These are phyloP conservation scores for Dolichoris vasculosae DNA, from an alignment of 1,140 invertebrate species.

Conservation along the genomic window DNA sequence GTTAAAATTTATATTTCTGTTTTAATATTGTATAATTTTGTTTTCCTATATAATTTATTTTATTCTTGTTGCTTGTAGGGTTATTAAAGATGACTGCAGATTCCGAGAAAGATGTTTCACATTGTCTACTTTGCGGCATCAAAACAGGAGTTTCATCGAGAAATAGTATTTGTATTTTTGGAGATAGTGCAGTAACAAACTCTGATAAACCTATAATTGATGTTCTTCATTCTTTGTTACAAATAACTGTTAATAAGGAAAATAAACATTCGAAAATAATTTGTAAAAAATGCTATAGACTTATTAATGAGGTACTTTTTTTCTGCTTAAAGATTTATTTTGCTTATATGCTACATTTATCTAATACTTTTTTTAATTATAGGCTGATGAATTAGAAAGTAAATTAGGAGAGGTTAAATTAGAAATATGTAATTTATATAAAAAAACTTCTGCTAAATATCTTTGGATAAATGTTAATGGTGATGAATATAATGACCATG, in stretches of 20 bases:
- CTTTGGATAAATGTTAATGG: conserved; percentile 53
- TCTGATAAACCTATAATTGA: conserved; percentile 72
- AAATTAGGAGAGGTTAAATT: conserved; percentile 73
- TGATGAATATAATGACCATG: conserved; percentile 70
- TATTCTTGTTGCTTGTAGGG: background rate
- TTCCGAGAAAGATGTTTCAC: conserved; percentile 60
- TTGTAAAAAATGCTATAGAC: conserved; percentile 80
- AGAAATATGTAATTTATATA: conserved; percentile 71
- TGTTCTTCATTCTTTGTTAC: conserved; percentile 74
- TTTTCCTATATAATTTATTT: background rate
- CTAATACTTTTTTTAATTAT: conserved; percentile 4
- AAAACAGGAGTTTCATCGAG: conserved; percentile 74
- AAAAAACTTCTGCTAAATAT: conserved; percentile 68
- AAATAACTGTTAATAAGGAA: conserved; percentile 72
- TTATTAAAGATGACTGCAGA: conserved; percentile 63
- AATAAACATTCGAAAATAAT: conserved; percentile 75
- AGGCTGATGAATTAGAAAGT: conserved; percentile 78
- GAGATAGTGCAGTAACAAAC: conserved; percentile 60
- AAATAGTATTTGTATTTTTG: conserved; percentile 76
- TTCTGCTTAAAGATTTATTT: background rate
- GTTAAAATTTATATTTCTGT: no score
- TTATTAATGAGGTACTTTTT: conserved; percentile 74
- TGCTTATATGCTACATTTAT: background rate
- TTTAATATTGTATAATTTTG: background rate
- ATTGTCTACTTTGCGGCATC: conserved; percentile 77